Conservation (phyloP, 2,888 invertebrate species). For the Cataglyphis rosenhaueri region DNA sequence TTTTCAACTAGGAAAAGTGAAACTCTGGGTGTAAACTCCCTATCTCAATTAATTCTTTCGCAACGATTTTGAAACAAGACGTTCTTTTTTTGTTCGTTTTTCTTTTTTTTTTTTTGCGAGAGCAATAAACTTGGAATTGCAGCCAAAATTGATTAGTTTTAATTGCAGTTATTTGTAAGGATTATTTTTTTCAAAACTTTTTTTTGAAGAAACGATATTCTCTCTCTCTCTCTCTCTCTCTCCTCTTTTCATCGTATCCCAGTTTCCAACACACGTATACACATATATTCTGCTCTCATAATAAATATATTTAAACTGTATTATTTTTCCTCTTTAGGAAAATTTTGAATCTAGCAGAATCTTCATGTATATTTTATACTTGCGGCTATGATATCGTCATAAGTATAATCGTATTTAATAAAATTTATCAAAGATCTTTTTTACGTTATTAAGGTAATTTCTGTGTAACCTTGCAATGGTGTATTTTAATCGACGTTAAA, state of each 20-base stretch:
- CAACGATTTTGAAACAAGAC: neutral
- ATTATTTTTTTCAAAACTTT: neutral
- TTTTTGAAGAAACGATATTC: neutral
- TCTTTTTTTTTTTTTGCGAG: neutral
- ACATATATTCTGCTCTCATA: neutral
- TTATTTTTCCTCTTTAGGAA: neutral
- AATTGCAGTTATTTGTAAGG: neutral
- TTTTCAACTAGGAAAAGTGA: constrained; percentile 14
- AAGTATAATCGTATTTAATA: constrained; percentile 26
- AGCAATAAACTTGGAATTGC: constrained; percentile 22
- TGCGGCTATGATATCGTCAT: neutral
- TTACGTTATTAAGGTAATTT: constrained; percentile 20
- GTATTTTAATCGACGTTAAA: constrained; percentile 28
- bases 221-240: neutral
- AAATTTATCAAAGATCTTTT: constrained; percentile 20
- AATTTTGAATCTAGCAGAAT: neutral
- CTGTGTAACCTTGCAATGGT: constrained; percentile 13
- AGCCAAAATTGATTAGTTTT: neutral
- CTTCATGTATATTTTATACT: neutral
- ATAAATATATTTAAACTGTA: neutral
- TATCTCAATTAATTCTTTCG: constrained; percentile 35
- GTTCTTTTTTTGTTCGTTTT: neutral
- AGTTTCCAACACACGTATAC: neutral
- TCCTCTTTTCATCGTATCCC: neutral
- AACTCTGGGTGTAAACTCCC: neutral